These are phyloP conservation scores for Astyanax mexicanus DNA, from an alignment of 2,797 vertebrate species.

Conservation along the genomic window DNA sequence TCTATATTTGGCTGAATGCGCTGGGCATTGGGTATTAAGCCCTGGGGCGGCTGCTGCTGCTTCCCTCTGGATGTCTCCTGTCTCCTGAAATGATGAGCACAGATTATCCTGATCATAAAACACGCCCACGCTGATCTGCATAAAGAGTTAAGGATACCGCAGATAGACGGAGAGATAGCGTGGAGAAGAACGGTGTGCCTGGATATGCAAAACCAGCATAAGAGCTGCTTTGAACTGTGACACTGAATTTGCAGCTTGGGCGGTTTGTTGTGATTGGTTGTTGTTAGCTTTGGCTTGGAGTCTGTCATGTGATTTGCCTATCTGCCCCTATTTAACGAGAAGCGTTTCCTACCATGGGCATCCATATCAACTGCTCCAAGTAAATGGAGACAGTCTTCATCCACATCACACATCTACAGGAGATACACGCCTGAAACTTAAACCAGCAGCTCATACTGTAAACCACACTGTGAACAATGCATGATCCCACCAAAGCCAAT, in stretches of 20 bases:
- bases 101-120: not conserved
- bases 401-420: constrained; percentile 3
- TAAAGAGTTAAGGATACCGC: not conserved
- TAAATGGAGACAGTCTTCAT: constrained; percentile 24
- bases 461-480: constrained; percentile 37
- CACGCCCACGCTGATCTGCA: not conserved
- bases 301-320: constrained; percentile 45
- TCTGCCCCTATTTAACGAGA: constrained; percentile 42
- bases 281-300: constrained; percentile 48
- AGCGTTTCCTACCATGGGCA: not conserved
- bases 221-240: constrained; percentile 7
- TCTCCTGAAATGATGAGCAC: not conserved
- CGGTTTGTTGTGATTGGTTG: constrained; percentile 48
- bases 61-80: not conserved
- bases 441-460: constrained; percentile 33
- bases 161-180: constrained; percentile 10
- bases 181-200: constrained; percentile 6
- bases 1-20: not conserved
- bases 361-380: not conserved
- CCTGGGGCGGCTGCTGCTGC: not conserved
- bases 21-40: not conserved
- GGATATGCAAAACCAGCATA: not conserved
- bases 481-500: not conserved
- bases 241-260: constrained; percentile 34
- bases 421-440: constrained; percentile 38